These are phyloP conservation scores for Marmota monax DNA, from an alignment of 2,113 vertebrate genomes.

Conservation along the genomic window DNA sequence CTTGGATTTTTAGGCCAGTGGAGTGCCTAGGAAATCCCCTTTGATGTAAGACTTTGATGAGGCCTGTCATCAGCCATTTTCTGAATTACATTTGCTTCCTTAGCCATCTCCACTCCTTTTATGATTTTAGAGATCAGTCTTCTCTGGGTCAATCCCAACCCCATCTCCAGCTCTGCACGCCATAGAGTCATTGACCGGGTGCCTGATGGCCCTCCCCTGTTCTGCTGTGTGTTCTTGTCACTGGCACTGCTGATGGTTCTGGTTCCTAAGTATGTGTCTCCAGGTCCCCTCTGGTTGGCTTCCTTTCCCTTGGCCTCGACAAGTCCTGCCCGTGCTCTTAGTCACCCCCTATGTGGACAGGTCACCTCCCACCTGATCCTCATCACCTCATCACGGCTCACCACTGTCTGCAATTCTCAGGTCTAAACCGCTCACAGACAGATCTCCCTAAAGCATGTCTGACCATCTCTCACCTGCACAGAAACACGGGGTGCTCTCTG, in stretches of 20 bases:
- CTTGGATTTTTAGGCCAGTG: not conserved
- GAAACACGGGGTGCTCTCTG: not conserved
- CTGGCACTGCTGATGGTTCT: not conserved
- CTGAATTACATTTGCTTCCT: not conserved
- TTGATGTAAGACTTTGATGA: not conserved
- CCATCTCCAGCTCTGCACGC: accelerated
- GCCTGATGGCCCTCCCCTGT: accelerated
- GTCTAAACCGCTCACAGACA: not conserved
- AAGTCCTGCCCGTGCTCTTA: too few relatives aligned
- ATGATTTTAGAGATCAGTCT: not conserved
- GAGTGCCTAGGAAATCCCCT: not conserved
- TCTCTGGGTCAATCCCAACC: not conserved
- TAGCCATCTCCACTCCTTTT: not conserved
- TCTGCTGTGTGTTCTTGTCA: not conserved
- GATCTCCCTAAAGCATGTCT: not conserved
- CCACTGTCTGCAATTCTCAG: not conserved
- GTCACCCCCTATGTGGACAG: not conserved
- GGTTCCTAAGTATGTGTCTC: not conserved
- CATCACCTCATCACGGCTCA: not conserved
- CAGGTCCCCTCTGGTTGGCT: not conserved
- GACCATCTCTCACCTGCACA: not conserved
- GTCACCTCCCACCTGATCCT: not conserved
- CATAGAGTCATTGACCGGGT: not conserved
- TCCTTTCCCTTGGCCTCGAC: accelerated
- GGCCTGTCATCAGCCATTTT: not conserved